phyloP scores from a whole-genome alignment of 2,888 invertebrate species.

The Geotrupes spiniger region DNA sequence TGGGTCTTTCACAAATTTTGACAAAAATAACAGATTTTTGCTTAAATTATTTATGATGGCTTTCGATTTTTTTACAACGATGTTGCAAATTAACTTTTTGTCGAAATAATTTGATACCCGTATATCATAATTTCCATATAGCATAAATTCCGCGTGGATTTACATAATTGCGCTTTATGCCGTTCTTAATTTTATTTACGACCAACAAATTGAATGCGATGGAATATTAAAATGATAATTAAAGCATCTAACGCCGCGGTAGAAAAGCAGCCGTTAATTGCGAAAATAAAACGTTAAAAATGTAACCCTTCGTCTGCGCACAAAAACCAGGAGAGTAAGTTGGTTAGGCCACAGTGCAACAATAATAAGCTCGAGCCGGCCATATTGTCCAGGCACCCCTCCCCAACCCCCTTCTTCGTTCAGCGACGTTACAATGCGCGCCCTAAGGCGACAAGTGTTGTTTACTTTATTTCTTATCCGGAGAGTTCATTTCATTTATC shows the following conservation, averaged over 20 bases:
- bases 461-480: constrained; percentile 49
- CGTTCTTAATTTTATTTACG: constrained; percentile 5
- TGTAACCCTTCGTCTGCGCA: constrained; percentile 10
- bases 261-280: constrained; percentile 2
- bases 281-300: constrained; percentile 2
- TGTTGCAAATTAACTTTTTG: too few relatives aligned
- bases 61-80: too few relatives aligned
- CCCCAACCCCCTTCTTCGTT: constrained; percentile 28
- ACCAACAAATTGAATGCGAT: constrained; percentile 1
- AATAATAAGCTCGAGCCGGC: constrained; percentile 33
- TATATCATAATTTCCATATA: too few relatives aligned
- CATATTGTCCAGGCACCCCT: constrained; percentile 35
- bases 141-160: neutral
- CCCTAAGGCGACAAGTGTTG: constrained; percentile 47
- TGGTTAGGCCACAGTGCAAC: constrained; percentile 27
- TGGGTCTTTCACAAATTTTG: too few relatives aligned
- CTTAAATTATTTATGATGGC: too few relatives aligned
- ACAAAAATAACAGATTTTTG: too few relatives aligned
- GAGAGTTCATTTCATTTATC: constrained; percentile 44
- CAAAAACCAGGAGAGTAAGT: constrained; percentile 14
- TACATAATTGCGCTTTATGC: constrained; percentile 2
- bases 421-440: constrained; percentile 43
- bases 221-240: constrained; percentile 3
- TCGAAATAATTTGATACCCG: too few relatives aligned
- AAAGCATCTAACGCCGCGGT: constrained; percentile 3